These are phyloP conservation scores for Chondrilla cf. caribensis DNA, from an alignment of 37 sponge, comb jelly and placozoan genomes.

Conservation along the genomic window DNA sequence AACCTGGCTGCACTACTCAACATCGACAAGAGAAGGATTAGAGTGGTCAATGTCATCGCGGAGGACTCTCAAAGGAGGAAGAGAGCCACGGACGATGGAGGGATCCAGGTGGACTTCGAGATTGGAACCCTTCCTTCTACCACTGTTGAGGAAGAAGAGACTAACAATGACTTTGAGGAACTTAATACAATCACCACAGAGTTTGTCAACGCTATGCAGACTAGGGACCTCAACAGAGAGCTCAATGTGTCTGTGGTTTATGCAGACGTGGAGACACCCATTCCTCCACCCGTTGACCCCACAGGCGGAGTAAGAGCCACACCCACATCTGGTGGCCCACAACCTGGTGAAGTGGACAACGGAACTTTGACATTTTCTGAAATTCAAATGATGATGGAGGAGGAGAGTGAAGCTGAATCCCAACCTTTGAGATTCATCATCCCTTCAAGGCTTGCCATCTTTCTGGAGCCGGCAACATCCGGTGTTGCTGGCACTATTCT, in stretches of 20 bases:
- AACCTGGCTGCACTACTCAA: conserved; percentile 82
- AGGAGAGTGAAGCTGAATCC: not conserved
- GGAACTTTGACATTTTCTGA: conserved; percentile 31
- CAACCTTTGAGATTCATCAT: not conserved
- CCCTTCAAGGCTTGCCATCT: not conserved
- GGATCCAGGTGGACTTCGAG: conserved; percentile 52
- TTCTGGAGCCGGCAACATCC: not conserved
- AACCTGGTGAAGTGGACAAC: conserved; percentile 38
- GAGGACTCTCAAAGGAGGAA: conserved; percentile 29
- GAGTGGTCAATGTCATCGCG: conserved; percentile 68
- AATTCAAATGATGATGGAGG: conserved; percentile 13
- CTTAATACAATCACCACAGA: conserved; percentile 36
- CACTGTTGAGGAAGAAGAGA: not conserved
- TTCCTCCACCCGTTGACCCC: conserved; percentile 45
- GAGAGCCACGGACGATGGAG: conserved; percentile 7
- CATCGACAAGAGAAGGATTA: conserved; percentile 61
- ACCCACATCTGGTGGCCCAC: conserved; percentile 54
- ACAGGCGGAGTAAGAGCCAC: conserved; percentile 63
- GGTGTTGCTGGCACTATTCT: conserved; percentile 18
- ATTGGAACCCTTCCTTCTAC: conserved; percentile 48
- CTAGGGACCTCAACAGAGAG: conserved; percentile 45
- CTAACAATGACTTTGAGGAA: conserved; percentile 26
- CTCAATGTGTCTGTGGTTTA: conserved; percentile 39
- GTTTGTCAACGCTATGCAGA: conserved; percentile 53
- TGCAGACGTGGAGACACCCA: conserved; percentile 48